Conservation (phyloP, 2,888 invertebrate species). For the Gnatocerus cornutus region DNA sequence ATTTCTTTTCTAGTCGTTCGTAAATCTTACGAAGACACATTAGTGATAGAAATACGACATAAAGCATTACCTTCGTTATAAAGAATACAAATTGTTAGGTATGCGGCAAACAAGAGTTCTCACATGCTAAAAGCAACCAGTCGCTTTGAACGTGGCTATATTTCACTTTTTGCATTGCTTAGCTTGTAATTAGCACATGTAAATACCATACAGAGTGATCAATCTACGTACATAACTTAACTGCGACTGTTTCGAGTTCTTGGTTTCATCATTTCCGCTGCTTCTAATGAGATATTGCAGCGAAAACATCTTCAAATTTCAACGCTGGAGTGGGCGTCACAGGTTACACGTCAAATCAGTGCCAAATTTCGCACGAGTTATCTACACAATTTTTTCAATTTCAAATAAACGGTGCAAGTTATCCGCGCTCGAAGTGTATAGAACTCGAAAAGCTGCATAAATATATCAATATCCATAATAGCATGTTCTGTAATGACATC, state of each 20-base stretch:
- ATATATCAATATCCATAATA: too few relatives aligned
- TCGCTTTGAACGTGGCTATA: constrained; percentile 44
- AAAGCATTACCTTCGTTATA: constrained; percentile 37
- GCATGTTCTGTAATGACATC: too few relatives aligned
- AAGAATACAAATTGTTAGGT: constrained; percentile 55
- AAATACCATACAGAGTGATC: constrained; percentile 62
- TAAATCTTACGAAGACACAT: constrained; percentile 33
- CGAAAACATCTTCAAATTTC: too few relatives aligned
- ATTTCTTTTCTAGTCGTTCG: constrained; percentile 7
- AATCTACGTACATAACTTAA: constrained; percentile 60
- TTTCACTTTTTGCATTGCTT: constrained; percentile 50
- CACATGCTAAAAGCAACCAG: constrained; percentile 51
- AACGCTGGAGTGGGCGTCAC: too few relatives aligned
- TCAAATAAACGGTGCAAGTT: too few relatives aligned
- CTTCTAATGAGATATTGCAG: too few relatives aligned
- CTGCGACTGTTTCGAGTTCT: constrained; percentile 39
- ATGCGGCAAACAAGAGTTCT: constrained; percentile 55
- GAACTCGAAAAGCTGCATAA: too few relatives aligned
- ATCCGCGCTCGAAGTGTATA: too few relatives aligned
- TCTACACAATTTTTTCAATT: too few relatives aligned
- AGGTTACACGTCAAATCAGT: too few relatives aligned
- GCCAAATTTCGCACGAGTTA: too few relatives aligned
- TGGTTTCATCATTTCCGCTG: constrained; percentile 36
- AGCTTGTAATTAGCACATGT: constrained; percentile 63
- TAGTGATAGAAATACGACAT: constrained; percentile 48